phyloP scores from a whole-genome alignment of 2,888 invertebrate species.

The Phasia obesa region DNA sequence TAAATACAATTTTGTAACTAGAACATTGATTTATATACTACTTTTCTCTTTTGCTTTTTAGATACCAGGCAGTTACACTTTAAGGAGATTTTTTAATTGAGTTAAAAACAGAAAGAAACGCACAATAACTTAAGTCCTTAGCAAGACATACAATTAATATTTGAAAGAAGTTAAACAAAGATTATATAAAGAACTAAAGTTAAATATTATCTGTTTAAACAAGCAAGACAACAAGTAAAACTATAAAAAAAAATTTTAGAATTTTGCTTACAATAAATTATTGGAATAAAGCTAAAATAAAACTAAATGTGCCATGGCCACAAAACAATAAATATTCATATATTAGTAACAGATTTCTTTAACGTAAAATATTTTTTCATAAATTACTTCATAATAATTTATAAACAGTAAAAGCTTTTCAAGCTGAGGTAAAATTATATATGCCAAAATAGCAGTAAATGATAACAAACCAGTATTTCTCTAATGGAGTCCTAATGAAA shows the following conservation, averaged over 20 bases:
- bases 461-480: conserved; percentile 12
- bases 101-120: background rate
- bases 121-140: background rate
- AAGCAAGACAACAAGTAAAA: background rate
- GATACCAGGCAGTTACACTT: conserved; percentile 20
- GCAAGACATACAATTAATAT: background rate
- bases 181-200: background rate
- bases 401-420: conserved; percentile 36
- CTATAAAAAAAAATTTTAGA: no score
- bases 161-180: background rate
- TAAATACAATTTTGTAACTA: no score
- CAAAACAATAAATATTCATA: background rate
- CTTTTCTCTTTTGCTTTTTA: background rate
- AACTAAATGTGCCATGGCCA: background rate
- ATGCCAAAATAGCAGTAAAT: conserved; percentile 3
- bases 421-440: background rate
- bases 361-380: no score
- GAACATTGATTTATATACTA: background rate
- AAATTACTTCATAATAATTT: background rate
- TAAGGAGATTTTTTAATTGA: background rate
- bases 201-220: background rate
- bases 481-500: conserved; percentile 38
- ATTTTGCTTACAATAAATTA: no score
- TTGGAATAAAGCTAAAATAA: background rate
- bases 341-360: background rate